These are phyloP conservation scores for Hartigia nigra DNA, from an alignment of 2,888 invertebrate species.

Conservation along the genomic window DNA sequence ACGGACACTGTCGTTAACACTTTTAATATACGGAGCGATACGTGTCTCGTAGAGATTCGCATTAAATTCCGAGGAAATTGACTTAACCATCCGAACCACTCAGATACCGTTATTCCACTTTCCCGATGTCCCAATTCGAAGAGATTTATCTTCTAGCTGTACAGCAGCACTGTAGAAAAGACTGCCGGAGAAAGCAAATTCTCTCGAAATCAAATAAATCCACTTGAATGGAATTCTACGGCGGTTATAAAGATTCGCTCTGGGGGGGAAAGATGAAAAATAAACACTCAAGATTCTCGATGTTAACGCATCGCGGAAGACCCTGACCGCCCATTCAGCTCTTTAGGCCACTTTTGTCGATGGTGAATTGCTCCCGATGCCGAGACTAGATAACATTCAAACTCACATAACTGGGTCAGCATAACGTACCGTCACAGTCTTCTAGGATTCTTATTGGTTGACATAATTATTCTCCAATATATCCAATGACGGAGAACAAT, in stretches of 20 bases:
- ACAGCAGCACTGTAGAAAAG: neutral
- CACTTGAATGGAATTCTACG: neutral
- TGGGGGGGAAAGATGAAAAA: neutral
- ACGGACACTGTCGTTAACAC: neutral
- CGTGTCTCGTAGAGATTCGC: neutral
- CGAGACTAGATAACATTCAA: constrained; percentile 10
- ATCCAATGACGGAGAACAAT: neutral
- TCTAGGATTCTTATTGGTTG: neutral
- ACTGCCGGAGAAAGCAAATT: neutral
- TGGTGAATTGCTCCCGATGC: constrained; percentile 4
- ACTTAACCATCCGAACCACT: neutral
- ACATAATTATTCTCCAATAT: neutral
- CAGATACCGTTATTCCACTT: neutral
- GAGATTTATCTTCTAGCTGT: neutral
- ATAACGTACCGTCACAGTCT: neutral
- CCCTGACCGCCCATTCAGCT: neutral
- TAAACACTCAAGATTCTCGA: neutral
- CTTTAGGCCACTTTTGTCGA: constrained; percentile 6
- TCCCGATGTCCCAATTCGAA: neutral
- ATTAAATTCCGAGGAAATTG: neutral
- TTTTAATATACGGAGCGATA: neutral
- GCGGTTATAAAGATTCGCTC: neutral
- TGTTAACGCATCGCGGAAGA: neutral
- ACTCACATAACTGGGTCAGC: constrained; percentile 10
- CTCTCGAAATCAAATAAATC: neutral